Base-by-base conservation (phyloP, 2,888 invertebrate species). In the Apodemia duryi region DNA sequence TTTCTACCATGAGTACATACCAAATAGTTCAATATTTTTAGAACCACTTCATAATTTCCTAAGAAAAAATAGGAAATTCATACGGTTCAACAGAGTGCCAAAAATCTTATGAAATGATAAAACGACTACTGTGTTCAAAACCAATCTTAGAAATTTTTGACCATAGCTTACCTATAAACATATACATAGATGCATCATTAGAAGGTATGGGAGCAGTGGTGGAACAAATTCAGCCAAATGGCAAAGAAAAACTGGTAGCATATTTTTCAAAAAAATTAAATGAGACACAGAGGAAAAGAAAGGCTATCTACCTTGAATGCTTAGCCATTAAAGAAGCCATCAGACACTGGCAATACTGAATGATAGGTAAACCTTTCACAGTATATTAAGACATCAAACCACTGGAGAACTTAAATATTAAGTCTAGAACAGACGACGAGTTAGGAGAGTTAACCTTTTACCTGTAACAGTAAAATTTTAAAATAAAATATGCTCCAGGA, bases 401-500 rank as follows among this genome's bases (percentile, higher is more conserved):
- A 29, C 63, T 71, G 60, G 69, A 70, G 65, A 68, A 71, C 29
- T 7, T 71, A 29, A 70, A 70, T 21, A 64, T 70, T 9, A 69
- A 69, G 38, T 21, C 65, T 49, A 68, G 64, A 67, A 66, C 66
- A 35, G 64, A 68, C 67, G 61, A 71, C 51, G 68, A 71, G 63
- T 57, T 70, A 10, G 70, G 68, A 9, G 68, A 70, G 46, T 13
- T 70, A 35, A 68, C 67, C 10, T 69, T 68, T 57, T 71, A 73
- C 62, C 64, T 72, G 61, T 72, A 70, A n/a, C 70, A 70, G 65
- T 70, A 68, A 66, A 63, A 72, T 62, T 73, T 71, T 29, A 61
- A 66, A 65, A 67, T 72, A 43, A 70, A 68, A 69, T 74, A 72
- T 69, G n/a, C 60, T 41, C 70, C 71, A 63, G 70, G 71, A 64